phyloP scores from a whole-genome alignment of 92 coral and sea anemone genomes.

The Pocillopora meandrina region DNA sequence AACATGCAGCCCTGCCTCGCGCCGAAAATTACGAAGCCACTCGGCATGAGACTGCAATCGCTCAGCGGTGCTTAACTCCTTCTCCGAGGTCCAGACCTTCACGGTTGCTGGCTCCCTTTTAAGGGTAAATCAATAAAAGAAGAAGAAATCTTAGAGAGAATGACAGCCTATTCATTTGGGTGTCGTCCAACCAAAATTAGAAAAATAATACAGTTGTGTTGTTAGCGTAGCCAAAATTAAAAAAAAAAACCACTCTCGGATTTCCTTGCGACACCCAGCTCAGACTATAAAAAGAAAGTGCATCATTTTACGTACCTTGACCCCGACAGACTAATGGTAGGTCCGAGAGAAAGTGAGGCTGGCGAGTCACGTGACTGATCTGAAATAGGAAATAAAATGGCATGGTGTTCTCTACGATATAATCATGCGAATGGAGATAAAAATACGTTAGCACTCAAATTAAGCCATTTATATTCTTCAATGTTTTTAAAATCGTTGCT shows the following conservation, averaged over 20 bases:
- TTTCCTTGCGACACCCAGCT: too few species aligned
- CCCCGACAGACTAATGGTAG: conserved; percentile 57
- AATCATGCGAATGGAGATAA: too few species aligned
- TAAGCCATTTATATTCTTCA: too few species aligned
- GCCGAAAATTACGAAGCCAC: conserved; percentile 95
- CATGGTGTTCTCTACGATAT: too few species aligned
- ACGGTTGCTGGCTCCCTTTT: conserved; percentile 53
- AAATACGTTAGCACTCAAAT: too few species aligned
- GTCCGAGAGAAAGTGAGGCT: conserved; percentile 71
- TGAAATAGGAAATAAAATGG: conserved; percentile 3
- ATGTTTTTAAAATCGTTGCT: too few species aligned
- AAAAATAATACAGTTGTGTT: too few species aligned
- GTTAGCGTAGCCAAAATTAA: too few species aligned
- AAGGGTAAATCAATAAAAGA: too few species aligned
- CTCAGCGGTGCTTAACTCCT: conserved; percentile 82
- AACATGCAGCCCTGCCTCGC: conserved; percentile 68
- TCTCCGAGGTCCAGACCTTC: conserved; percentile 82
- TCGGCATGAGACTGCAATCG: conserved; percentile 88
- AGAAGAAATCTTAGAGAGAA: neutral
- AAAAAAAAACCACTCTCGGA: too few species aligned
- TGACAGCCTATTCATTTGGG: neutral
- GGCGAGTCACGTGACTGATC: conserved; percentile 74
- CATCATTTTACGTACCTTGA: conserved; percentile 49
- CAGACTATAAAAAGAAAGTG: too few species aligned
- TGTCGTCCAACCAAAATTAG: too few species aligned